Evolutionary conservation across 2,113 vertebrate species (phyloP).

Genomic region (Otis tarda): DNA sequence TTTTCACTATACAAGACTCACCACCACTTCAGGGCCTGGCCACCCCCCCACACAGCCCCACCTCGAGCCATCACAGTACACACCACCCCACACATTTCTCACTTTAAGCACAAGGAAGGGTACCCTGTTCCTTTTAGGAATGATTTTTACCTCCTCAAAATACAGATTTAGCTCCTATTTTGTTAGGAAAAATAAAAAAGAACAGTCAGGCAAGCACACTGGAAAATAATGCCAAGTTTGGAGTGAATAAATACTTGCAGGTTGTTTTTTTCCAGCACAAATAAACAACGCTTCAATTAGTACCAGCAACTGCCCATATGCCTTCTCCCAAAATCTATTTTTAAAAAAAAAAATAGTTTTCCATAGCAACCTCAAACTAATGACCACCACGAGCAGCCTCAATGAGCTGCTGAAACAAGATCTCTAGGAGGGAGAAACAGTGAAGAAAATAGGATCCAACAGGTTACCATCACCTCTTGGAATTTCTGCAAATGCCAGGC

Average conservation of each 20-base stretch:
- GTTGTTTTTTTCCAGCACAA: neutral
- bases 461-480: neutral
- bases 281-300: neutral
- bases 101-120: neutral
- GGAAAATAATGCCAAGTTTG: neutral
- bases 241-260: neutral
- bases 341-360: neutral
- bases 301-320: neutral
- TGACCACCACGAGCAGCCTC: neutral
- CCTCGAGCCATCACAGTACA: neutral
- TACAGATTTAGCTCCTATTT: neutral
- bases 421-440: neutral
- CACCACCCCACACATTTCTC: fast-evolving
- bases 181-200: neutral
- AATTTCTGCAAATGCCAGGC: neutral
- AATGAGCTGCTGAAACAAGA: neutral
- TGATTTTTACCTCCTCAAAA: neutral
- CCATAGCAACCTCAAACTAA: neutral
- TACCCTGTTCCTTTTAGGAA: neutral
- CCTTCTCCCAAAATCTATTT: neutral
- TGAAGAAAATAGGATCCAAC: neutral
- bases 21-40: neutral
- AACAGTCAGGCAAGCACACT: neutral
- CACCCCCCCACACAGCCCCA: neutral
- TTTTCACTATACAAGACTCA: neutral